These are phyloP conservation scores for Drosophila hamatofila DNA, from an alignment of 2,888 invertebrate genomes.

Conservation along the genomic window DNA sequence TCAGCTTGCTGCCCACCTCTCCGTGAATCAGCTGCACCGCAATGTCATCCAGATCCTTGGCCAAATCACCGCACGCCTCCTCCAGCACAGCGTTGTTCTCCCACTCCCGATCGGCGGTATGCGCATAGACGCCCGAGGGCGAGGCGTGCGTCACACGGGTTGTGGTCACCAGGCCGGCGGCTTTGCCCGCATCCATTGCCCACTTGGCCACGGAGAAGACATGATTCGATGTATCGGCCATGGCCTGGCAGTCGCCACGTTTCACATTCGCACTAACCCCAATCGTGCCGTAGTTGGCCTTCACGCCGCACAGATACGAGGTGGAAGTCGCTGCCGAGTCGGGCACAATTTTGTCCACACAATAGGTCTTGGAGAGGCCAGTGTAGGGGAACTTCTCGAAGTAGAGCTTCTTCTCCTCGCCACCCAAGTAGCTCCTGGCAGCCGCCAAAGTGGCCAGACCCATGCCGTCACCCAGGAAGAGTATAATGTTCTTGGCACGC, in stretches of 20 bases:
- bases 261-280: slow-evolving; percentile 90
- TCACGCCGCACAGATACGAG: slow-evolving; percentile 91
- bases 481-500: slow-evolving; percentile 90
- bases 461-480: slow-evolving; percentile 96
- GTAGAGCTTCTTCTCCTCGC: slow-evolving; percentile 89
- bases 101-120: slow-evolving; percentile 90
- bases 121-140: slow-evolving; percentile 89
- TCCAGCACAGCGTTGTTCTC: slow-evolving; percentile 88
- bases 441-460: slow-evolving; percentile 92
- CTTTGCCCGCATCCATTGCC: slow-evolving; percentile 89
- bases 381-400: slow-evolving; percentile 92
- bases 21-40: slow-evolving; percentile 89
- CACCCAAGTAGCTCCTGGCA: slow-evolving; percentile 90
- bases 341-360: slow-evolving; percentile 90
- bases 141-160: slow-evolving; percentile 92
- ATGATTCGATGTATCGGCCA: slow-evolving; percentile 86
- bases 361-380: slow-evolving; percentile 91
- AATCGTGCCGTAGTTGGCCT: slow-evolving; percentile 91
- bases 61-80: slow-evolving; percentile 84
- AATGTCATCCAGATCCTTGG: slow-evolving; percentile 88
- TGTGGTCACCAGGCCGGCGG: slow-evolving; percentile 90
- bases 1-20: slow-evolving; percentile 89
- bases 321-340: slow-evolving; percentile 94
- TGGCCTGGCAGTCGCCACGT: slow-evolving; percentile 88
- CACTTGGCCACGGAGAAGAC: slow-evolving; percentile 90